These are phyloP conservation scores for Gobiocypris rarus DNA, from an alignment of 2,113 vertebrate species.

Conservation along the genomic window DNA sequence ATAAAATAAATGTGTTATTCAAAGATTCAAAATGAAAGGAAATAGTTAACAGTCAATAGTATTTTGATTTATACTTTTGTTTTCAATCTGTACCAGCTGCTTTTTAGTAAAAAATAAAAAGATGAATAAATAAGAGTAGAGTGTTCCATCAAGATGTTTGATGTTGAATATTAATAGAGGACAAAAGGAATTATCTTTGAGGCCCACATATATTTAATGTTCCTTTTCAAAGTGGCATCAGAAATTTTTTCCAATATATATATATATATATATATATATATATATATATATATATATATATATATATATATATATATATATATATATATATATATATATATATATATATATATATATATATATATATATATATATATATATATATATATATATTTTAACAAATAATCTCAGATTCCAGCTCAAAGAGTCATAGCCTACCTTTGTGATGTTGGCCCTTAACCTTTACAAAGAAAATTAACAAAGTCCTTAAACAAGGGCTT, in stretches of 20 bases:
- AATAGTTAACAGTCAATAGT: too few relatives aligned
- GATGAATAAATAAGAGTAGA: background rate
- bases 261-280: too few relatives aligned
- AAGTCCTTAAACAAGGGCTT: conserved; percentile 30
- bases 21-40: background rate
- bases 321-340: too few relatives aligned
- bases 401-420: conserved; percentile 35
- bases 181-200: background rate
- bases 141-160: background rate
- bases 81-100: background rate
- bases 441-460: background rate
- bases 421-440: background rate
- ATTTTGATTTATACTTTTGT: background rate
- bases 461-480: conserved; percentile 18
- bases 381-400: too few relatives aligned
- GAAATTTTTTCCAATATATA: too few relatives aligned
- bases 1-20: background rate
- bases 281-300: too few relatives aligned
- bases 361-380: too few relatives aligned
- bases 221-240: conserved; percentile 36
- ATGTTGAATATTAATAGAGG: background rate
- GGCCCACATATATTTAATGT: background rate
- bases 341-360: too few relatives aligned
- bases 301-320: too few relatives aligned
- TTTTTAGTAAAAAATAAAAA: background rate